Evolutionary conservation across 2,113 vertebrate species (phyloP), one percentile per base, ranked within the genome.

Genomic region (Steatornis caripensis): DNA sequence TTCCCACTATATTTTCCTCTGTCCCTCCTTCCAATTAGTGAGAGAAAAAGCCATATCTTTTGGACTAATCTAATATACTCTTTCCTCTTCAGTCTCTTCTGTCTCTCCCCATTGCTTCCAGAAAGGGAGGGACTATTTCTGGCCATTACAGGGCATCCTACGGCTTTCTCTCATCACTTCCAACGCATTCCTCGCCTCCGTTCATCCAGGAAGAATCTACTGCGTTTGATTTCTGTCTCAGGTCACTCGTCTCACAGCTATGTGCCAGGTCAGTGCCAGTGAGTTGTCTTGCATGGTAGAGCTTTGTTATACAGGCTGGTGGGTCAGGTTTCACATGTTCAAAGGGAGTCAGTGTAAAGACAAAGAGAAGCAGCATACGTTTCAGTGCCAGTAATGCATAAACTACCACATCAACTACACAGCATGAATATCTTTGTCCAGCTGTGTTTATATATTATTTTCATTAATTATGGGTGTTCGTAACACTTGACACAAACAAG

Each of bases 401-500:
- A 97, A 82, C 45, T 45, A 43, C 48, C 39, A 4, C 22, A 61
- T 84, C 75, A 51, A 14, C 64, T 15, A 30, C 79, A 61, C 43
- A 93, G 66, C 79, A 46, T 37, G 82, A 66, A 66, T 51, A 55
- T 69, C 55, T 89, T 72, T 65, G 77, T 89, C 96, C 96, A 97
- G 95, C 94, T 96, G 95, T 90, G 96, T 91, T 94, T 94, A 93
- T 89, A 79, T 96, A 91, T 95, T 85, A 89, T 90, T 61, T 92
- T 54, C 80, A 95, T 96, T 94, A 91, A 87, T 90, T 94, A 95
- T 29, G 43, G 30, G 54, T 81, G 66, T 16, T 94, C 10, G 29
- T 89, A 76, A 45, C 68, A 58, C 37, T 95, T 82, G 71, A 79
- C 29, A 84, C 36, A 71, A 87, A 34, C 16, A 49, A 37, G 45